Evolutionary conservation across 2,888 invertebrate genomes (phyloP).

Genomic region (Nephrocerus scutellatus): DNA sequence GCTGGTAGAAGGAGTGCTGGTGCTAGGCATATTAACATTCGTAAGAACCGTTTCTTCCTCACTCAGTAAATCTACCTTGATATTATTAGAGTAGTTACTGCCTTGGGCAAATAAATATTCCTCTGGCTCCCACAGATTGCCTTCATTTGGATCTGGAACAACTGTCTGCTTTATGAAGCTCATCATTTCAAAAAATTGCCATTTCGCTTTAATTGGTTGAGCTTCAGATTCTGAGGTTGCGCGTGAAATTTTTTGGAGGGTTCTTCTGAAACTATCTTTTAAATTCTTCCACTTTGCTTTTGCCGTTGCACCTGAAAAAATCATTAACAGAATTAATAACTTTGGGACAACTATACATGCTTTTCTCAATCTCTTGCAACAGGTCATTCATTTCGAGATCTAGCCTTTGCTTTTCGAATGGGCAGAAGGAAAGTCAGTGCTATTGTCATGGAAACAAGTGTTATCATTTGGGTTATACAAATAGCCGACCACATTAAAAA

Average conservation of each 20-base stretch:
- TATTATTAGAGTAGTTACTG: conserved; percentile 3
- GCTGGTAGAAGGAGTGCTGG: conserved; percentile 1
- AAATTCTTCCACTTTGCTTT: conserved; percentile 15
- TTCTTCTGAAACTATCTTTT: conserved; percentile 15
- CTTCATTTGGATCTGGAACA: conserved; percentile 15
- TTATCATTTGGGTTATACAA: conserved; percentile 10
- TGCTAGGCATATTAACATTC: background rate
- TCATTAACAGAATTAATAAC: no score
- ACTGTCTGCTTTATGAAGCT: conserved; percentile 14
- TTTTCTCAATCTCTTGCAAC: conserved; percentile 7
- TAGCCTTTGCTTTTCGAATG: conserved; percentile 14
- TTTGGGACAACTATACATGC: no score
- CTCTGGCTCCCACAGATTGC: conserved; percentile 14
- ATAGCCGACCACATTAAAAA: conserved; percentile 9
- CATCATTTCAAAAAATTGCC: conserved; percentile 16
- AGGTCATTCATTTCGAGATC: conserved; percentile 10
- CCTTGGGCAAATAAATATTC: conserved; percentile 3
- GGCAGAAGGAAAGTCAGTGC: conserved; percentile 8
- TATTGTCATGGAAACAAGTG: conserved; percentile 9
- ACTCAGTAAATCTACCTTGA: conserved; percentile 4
- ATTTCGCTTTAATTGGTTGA: conserved; percentile 13
- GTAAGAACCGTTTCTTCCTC: conserved; percentile 1
- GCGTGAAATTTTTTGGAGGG: conserved; percentile 12
- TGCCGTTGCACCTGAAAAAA: conserved; percentile 16
- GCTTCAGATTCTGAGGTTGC: conserved; percentile 11